Evolutionary conservation across 2,113 vertebrate species (phyloP).

Genomic region (Cinclus cinclus): DNA sequence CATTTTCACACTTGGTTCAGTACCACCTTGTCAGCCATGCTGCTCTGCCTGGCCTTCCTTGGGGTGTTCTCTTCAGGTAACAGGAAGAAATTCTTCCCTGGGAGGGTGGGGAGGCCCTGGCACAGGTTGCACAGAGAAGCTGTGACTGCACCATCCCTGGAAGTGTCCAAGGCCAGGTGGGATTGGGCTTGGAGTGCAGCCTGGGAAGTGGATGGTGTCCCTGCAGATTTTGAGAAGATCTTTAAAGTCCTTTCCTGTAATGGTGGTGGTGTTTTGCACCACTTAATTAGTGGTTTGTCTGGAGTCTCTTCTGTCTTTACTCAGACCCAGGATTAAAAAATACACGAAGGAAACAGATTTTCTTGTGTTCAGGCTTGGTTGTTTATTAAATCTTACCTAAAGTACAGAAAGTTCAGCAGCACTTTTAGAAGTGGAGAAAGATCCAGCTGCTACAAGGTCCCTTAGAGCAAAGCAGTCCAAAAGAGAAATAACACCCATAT

Average conservation of each 20-base stretch:
- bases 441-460: too few species aligned
- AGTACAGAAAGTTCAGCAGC: too few species aligned
- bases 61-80: neutral
- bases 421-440: too few species aligned
- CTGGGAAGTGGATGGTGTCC: rapidly evolving
- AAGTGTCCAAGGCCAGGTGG: neutral
- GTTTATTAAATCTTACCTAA: too few species aligned
- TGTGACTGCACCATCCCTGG: neutral
- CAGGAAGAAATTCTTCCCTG: neutral
- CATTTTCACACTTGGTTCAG: neutral
- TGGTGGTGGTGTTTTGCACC: too few species aligned
- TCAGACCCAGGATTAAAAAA: too few species aligned
- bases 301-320: too few species aligned
- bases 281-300: too few species aligned
- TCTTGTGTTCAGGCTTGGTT: too few species aligned
- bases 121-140: neutral
- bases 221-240: neutral
- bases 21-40: neutral
- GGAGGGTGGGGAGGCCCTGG: neutral
- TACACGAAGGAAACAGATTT: too few species aligned
- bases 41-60: neutral
- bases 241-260: neutral
- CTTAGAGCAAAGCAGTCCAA: too few species aligned
- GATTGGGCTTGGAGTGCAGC: rapidly evolving
- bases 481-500: too few species aligned